These are phyloP conservation scores for Rostratula benghalensis DNA, from an alignment of 2,113 vertebrate species.

Conservation along the genomic window DNA sequence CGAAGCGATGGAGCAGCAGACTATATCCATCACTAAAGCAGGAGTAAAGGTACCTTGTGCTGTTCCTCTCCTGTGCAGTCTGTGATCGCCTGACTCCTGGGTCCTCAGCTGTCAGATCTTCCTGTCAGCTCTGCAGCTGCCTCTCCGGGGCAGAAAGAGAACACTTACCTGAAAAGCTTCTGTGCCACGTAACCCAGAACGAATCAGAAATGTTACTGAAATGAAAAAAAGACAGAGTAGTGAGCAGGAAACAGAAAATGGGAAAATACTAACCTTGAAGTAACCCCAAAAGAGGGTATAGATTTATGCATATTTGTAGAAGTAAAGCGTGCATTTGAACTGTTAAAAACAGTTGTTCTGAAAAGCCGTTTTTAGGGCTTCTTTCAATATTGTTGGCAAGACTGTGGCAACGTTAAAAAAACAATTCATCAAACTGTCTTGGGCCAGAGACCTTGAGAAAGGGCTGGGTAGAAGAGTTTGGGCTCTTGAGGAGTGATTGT, in stretches of 20 bases:
- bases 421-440: not conserved
- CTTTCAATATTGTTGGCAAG: not conserved
- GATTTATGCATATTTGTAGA: not conserved
- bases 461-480: not conserved
- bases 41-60: conserved; percentile 88
- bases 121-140: not conserved
- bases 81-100: not conserved
- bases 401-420: not conserved
- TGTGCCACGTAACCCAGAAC: not conserved
- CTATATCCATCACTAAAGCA: conserved; percentile 98
- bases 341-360: not conserved
- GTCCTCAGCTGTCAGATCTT: not conserved
- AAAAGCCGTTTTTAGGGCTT: not conserved
- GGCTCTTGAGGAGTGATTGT: not conserved
- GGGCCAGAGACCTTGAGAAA: not conserved
- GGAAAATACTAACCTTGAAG: not conserved
- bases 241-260: not conserved
- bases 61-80: not conserved
- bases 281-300: not conserved
- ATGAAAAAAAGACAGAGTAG: not conserved
- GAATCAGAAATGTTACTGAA: not conserved
- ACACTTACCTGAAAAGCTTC: not conserved
- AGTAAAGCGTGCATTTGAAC: not conserved
- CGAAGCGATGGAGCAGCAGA: conserved; percentile 99
- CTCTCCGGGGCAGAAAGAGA: not conserved